These are phyloP conservation scores for Coreoperca whiteheadi DNA, from an alignment of 2,113 vertebrate species.

Conservation along the genomic window DNA sequence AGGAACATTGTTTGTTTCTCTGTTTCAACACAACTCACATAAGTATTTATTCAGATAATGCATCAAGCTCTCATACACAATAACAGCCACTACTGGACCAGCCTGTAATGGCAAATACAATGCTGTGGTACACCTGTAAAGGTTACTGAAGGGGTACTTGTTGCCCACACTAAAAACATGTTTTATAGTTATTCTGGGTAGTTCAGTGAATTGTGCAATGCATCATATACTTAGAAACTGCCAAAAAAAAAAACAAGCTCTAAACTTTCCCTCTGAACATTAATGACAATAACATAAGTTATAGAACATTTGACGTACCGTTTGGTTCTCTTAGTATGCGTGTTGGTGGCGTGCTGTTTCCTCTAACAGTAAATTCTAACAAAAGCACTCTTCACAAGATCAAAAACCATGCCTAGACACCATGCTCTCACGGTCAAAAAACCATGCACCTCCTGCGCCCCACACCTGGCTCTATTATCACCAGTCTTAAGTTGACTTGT, in stretches of 20 bases:
- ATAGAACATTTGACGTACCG: too few relatives aligned
- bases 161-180: not conserved
- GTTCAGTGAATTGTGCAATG: not conserved
- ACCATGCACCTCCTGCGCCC: too few relatives aligned
- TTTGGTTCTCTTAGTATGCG: too few relatives aligned
- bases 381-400: too few relatives aligned
- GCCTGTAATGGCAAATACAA: not conserved
- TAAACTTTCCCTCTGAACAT: not conserved
- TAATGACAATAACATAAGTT: not conserved
- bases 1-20: conserved; percentile 1
- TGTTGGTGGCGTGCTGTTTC: too few relatives aligned
- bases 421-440: too few relatives aligned
- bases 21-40: not conserved
- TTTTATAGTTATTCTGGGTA: not conserved
- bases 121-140: not conserved
- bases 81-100: not conserved
- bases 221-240: not conserved
- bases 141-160: not conserved
- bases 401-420: too few relatives aligned
- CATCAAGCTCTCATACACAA: not conserved
- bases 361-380: too few relatives aligned
- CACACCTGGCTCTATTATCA: too few relatives aligned
- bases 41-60: conserved; percentile 26
- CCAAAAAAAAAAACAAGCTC: not conserved
- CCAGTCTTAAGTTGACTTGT: too few relatives aligned